Evolutionary conservation across 2,797 vertebrate genomes (phyloP), one percentile per base, ranked within the genome.

Genomic region (Phataginus tetradactyla): DNA sequence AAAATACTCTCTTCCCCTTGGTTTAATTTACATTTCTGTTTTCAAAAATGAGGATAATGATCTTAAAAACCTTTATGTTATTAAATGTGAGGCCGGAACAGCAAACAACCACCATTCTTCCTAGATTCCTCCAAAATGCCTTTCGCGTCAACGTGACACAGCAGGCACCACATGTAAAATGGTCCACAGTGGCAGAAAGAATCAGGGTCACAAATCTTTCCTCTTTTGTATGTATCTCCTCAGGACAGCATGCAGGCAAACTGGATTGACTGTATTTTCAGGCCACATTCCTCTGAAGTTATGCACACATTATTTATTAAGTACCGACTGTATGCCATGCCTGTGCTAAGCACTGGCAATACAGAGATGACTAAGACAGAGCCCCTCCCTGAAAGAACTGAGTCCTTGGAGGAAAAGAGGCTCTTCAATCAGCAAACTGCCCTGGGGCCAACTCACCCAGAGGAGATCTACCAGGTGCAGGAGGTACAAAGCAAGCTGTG

Each of bases 11-110:
- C 42, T 14, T 8, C 1, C 14, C 42, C 61, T 12, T 14, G 61
- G 32, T 90, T 63, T 55, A 12, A 21, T 12, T 45, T 27, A 21
- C 42, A 12, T 29, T 18, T 21, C 86, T 93, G 39, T 72, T 80
- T 32, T 89, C 32, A 42, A 75, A 92, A 51, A 49, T 0, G 15
- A 90, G 71, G 32, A 32, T 23, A 71, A 57, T 12, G 64, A 45
- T 21, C 0, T 68, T 51, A 91, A 77, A 81, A 97, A 81, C 5
- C 7, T 6, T 3, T 12, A 34, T 42, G 75, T 91, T 92, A 27
- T 57, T 94, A 81, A 91, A n/a, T 81, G 74, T 9, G 91, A 66
- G 39, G 42, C 66, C 86, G 61, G 29, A n/a, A 53, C 9, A 42
- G 10, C 23, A 78, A 78, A 66, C 32, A 4, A 20, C 0, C 37